Evolutionary conservation across 2,797 vertebrate genomes (phyloP).

Genomic region (Microctenopoma stevenorrisi): DNA sequence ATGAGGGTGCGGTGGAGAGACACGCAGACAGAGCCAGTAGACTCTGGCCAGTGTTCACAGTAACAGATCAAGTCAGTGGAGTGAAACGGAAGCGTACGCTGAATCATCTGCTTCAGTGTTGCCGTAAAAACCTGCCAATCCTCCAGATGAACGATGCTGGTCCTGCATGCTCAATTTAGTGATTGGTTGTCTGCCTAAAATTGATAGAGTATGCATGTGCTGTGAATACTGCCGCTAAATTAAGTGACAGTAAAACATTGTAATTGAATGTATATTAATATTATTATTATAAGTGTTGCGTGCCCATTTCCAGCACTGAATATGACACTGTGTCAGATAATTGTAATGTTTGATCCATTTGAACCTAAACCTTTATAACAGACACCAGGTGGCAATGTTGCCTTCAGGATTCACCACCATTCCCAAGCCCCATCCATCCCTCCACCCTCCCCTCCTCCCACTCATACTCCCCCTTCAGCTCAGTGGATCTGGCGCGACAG

Average conservation of each 20-base stretch:
- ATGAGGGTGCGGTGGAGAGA: conserved; percentile 5
- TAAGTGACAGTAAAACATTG: not conserved
- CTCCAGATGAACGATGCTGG: conserved; percentile 21
- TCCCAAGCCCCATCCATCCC: conserved; percentile 36
- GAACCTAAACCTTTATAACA: not conserved
- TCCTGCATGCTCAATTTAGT: conserved; percentile 38
- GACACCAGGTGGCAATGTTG: conserved; percentile 70
- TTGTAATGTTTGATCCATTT: not conserved
- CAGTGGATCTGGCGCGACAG: conserved; percentile 62
- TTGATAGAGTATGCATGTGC: not conserved
- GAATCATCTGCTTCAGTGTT: conserved; percentile 47
- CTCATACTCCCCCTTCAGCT: conserved; percentile 49
- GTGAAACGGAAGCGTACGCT: conserved; percentile 39
- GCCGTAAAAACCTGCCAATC: conserved; percentile 42
- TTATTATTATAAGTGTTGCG: not conserved
- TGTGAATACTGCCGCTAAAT: not conserved
- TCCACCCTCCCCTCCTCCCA: conserved; percentile 21
- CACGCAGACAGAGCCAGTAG: not conserved
- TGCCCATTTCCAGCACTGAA: not conserved
- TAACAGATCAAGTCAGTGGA: conserved; percentile 42
- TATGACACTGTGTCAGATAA: not conserved
- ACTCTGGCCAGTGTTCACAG: conserved; percentile 20
- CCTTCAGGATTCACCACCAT: conserved; percentile 38
- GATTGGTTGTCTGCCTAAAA: conserved; percentile 39
- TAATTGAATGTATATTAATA: not conserved